Evolutionary conservation across 2,113 vertebrate species (phyloP).

Genomic region (Dicerorhinus sumatrensis): DNA sequence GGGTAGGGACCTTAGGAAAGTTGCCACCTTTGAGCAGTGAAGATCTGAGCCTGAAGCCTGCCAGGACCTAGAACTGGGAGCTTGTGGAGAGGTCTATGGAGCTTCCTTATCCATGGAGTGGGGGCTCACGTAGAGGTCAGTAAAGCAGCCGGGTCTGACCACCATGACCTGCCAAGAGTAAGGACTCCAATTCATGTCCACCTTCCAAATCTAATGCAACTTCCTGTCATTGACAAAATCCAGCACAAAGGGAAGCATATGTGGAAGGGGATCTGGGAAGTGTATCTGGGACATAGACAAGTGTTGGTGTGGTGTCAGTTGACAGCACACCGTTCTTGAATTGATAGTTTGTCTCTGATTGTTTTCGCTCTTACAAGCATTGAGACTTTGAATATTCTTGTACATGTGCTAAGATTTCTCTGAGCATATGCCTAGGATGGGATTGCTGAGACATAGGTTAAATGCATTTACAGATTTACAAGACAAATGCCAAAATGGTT

Average conservation of each 20-base stretch:
- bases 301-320: background rate
- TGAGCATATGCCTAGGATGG: background rate
- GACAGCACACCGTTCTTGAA: background rate
- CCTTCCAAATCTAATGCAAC: background rate
- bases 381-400: background rate
- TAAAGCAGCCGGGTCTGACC: background rate
- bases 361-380: background rate
- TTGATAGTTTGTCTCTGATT: background rate
- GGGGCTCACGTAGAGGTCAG: background rate
- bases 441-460: background rate
- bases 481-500: background rate
- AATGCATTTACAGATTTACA: background rate
- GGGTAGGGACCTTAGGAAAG: background rate
- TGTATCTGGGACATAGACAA: background rate
- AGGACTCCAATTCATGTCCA: background rate
- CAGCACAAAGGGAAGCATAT: background rate
- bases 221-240: background rate
- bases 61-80: background rate
- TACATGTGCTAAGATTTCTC: background rate
- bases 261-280: background rate
- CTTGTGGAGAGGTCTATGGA: background rate
- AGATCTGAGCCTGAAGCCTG: background rate
- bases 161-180: background rate
- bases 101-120: rapidly evolving
- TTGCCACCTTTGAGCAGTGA: background rate